A percentile compares a stretch with the other conserved stretches of the same genome.
These are phyloP conservation scores for Monochamus alternatus DNA, from an alignment of 2,888 invertebrate species.

Conservation along the genomic window DNA sequence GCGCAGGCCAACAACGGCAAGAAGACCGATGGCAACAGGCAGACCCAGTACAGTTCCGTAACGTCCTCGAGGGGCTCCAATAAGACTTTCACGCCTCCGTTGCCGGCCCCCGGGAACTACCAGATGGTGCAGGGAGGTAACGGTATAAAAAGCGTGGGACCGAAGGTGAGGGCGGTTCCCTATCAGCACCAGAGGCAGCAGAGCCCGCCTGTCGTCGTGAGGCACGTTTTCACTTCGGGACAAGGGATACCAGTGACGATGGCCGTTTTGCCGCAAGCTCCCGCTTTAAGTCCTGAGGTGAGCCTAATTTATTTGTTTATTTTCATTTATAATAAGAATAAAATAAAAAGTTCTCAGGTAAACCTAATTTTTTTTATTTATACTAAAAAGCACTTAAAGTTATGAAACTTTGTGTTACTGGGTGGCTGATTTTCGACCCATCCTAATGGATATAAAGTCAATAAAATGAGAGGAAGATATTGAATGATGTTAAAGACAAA, in stretches of 20 bases:
- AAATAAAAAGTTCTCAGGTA: too few relatives aligned
- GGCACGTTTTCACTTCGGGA: constrained; percentile 76
- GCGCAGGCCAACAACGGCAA: constrained; percentile 62
- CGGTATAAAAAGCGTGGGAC: constrained; percentile 68
- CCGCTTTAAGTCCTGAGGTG: constrained; percentile 69
- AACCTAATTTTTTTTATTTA: too few relatives aligned
- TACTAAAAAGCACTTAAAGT: too few relatives aligned
- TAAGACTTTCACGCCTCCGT: constrained; percentile 70
- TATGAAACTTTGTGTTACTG: too few relatives aligned
- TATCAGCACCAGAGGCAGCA: constrained; percentile 75
- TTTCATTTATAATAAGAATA: too few relatives aligned
- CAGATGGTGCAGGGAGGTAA: constrained; percentile 67
- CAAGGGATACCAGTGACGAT: constrained; percentile 75
- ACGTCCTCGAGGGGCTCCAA: constrained; percentile 65
- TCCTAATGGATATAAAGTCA: too few relatives aligned
- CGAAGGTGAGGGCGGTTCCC: constrained; percentile 66
- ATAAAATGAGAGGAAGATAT: too few relatives aligned
- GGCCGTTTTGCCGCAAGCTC: constrained; percentile 72
- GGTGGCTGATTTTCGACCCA: too few relatives aligned
- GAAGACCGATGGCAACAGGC: constrained; percentile 62
- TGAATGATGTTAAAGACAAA: too few relatives aligned
- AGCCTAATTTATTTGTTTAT: constrained; percentile 30
- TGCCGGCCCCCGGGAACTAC: constrained; percentile 64
- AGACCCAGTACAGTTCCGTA: constrained; percentile 70
- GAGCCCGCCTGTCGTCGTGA: constrained; percentile 76